Evolutionary conservation across 2,113 vertebrate genomes (phyloP), one percentile per base, ranked within the genome.

Genomic region (Pelodiscus sinensis): DNA sequence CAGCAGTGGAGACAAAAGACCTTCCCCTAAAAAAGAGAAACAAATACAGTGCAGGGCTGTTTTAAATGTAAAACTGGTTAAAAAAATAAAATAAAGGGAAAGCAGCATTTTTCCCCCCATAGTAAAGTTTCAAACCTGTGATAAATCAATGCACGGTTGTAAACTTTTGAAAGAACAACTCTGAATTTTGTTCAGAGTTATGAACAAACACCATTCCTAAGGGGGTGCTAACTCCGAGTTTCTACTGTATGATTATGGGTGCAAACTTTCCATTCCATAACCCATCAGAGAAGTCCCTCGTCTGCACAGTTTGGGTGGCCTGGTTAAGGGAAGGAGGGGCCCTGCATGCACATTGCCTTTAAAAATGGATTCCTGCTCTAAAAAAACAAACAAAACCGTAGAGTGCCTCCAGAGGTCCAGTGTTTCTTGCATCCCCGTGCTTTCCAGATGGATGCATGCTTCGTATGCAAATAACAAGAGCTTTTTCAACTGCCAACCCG

Each of bases 331-430:
- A 85, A 73, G 57, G 31, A 84, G 90, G 57, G 94, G 88, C 81
- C 90, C 62, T 73, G 84, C 58, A 73, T 82, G 65, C 86, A 62
- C 90, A 55, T 75, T 82, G 8, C 54, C 2, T 57, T 44, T 87
- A 1, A 2, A 71, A 71, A 90, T 90, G 51, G 8, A 92, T 87
- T 96, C 88, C 52, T 54, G 86, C 88, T 78, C 55, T 92, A 94
- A 89, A 94, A 97, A 94, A 92, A 79, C 92, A 82, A 4, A 58
- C 8, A 58, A 10, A 58, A 25, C 92, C 86, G 57, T 90, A 65
- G 85, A 91, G 65, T 82, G 77, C 82, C 38, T 88, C 87, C 62
- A 81, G 80, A 71, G 84, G 80, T 29, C 79, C 92, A n/a, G 21
- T 87, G 73, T 93, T 95, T 94, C 79, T 94, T 94, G 73, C 84